Base-by-base conservation (phyloP, 1,140 invertebrate species). In the Drosophila bocqueti region DNA sequence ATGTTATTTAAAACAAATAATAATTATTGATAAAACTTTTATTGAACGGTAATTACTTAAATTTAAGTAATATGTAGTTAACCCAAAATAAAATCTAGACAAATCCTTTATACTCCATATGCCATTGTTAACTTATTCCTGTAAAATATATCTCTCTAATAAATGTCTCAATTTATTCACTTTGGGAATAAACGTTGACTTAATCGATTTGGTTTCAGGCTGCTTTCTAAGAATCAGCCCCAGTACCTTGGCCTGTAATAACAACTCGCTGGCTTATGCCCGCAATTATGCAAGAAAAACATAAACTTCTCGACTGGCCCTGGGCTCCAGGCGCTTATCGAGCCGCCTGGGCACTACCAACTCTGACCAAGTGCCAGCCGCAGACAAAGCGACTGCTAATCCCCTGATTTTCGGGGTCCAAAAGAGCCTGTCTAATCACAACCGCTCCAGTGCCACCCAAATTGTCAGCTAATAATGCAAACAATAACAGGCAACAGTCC, bases 401-500 rank as follows among this genome's bases (percentile, higher is more conserved):
- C 84, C 84, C 60, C 50, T 76, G 60, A 61, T 69, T 78, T 78
- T 57, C 55, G 63, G 43, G 47, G 42, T 24, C 71, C 71, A 60
- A 42, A 49, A 60, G 74, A 52, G 26, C 74, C 68, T 62, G 73
- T 49, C 62, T 65, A 59, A 68, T 80, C 81, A 81, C 64, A 72
- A 66, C 45, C 58, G 29, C 47, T 66, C 76, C 75, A 57, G 40
- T 52, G 60, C 59, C 76, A 58, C 54, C 72, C 79, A 87, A 87
- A 89, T 83, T 80, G 83, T 81, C 81, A 81, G 84, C 84, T 89
- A 87, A 87, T 87, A 87, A 89, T 83, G 81, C 84, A 89, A 87
- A 87, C 83, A 89, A 89, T 89, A 52, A 77, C 64, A 79, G 62
- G 57, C 59, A 49, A 60, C 65, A 62, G 61, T 81, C 50, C 76